phyloP scores from a whole-genome alignment of 2,113 vertebrate species.

The Sorex fumeus region DNA sequence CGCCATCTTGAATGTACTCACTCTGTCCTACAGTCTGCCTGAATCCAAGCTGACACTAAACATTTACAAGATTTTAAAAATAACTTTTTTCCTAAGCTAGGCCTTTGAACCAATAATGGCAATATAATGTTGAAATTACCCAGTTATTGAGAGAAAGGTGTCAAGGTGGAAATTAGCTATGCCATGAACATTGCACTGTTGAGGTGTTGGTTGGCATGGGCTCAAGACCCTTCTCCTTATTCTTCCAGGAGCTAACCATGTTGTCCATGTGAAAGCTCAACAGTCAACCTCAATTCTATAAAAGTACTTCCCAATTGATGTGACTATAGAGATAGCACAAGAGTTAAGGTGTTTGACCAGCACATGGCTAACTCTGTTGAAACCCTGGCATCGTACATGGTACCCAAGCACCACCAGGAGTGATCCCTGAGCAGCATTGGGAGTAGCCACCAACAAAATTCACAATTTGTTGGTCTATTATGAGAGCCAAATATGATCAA shows the following conservation, averaged over 20 bases:
- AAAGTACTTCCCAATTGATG: too few relatives aligned
- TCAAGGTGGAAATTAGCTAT: neutral
- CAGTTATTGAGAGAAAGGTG: neutral
- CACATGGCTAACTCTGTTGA: too few relatives aligned
- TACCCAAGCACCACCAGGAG: too few relatives aligned
- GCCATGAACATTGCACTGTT: neutral
- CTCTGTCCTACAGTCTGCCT: slow-evolving; percentile 41
- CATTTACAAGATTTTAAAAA: slow-evolving; percentile 66
- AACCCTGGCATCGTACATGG: too few relatives aligned
- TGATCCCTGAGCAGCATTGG: too few relatives aligned
- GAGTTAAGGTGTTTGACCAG: too few relatives aligned
- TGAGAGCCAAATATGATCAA: neutral
- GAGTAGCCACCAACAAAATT: too few relatives aligned
- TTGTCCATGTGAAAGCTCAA: neutral
- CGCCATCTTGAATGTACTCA: slow-evolving; percentile 68
- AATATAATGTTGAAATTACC: neutral
- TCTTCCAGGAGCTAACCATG: neutral
- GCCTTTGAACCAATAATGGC: slow-evolving; percentile 59
- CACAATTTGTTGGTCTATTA: neutral
- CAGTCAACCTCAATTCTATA: neutral
- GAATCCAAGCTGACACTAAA: slow-evolving; percentile 63
- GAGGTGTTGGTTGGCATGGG: neutral
- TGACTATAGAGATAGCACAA: too few relatives aligned
- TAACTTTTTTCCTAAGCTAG: slow-evolving; percentile 53
- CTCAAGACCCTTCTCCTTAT: neutral